Conservation (phyloP, 2,797 vertebrate genomes). For the Hydrolagus colliei region DNA sequence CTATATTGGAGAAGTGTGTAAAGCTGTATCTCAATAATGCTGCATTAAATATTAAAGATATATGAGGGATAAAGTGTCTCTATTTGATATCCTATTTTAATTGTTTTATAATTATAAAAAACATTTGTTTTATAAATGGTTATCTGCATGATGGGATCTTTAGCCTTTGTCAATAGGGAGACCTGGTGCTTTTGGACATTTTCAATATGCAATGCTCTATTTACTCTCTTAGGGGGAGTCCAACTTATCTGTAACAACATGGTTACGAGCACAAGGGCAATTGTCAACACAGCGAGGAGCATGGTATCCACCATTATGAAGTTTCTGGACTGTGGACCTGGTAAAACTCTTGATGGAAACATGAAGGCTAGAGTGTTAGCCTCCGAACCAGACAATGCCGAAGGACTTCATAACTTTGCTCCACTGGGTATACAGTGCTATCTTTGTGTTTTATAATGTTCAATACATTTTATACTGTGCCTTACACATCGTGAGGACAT, state of each 20-base stretch:
- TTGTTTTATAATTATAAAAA: too few relatives aligned
- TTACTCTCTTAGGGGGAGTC: slow-evolving; percentile 72
- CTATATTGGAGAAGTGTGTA: too few relatives aligned
- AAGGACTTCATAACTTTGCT: slow-evolving; percentile 97
- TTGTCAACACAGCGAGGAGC: slow-evolving; percentile 95
- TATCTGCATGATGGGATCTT: neutral
- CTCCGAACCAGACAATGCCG: slow-evolving; percentile 93
- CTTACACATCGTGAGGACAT: too few relatives aligned
- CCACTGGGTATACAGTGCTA: slow-evolving; percentile 73
- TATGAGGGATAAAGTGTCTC: too few relatives aligned
- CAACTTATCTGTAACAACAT: slow-evolving; percentile 99
- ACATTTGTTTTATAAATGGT: too few relatives aligned
- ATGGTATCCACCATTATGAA: slow-evolving; percentile 99
- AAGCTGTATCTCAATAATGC: too few relatives aligned
- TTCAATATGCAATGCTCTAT: neutral
- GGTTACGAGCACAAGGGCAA: slow-evolving; percentile 98
- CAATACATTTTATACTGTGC: neutral
- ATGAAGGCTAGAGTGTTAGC: slow-evolving; percentile 89
- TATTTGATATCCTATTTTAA: too few relatives aligned
- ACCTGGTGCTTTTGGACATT: neutral
- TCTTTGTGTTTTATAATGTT: neutral
- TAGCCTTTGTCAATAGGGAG: neutral
- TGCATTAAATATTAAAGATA: too few relatives aligned
- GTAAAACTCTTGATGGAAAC: slow-evolving; percentile 81
- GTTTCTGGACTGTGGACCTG: slow-evolving; percentile 90